phyloP scores from a whole-genome alignment of 2,797 vertebrate genomes.

The Diplodus sargus region DNA sequence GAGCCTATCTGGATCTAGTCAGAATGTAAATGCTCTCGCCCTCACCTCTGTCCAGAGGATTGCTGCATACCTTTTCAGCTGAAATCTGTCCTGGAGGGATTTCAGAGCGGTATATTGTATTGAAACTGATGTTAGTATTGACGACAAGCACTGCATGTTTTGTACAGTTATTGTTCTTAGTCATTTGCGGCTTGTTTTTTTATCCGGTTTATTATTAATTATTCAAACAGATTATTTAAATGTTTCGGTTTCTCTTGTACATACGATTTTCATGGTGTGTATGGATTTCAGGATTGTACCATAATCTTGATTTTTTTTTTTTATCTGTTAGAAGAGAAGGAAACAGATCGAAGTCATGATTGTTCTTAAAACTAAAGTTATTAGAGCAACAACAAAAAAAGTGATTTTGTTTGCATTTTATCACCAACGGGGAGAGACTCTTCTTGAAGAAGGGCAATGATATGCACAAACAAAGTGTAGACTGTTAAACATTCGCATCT shows the following conservation, averaged over 20 bases:
- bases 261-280: conserved; percentile 33
- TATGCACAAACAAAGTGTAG: conserved; percentile 69
- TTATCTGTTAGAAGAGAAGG: conserved; percentile 3
- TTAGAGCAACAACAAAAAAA: conserved; percentile 16
- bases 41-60: conserved; percentile 75
- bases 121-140: conserved; percentile 63
- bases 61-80: conserved; percentile 70
- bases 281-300: conserved; percentile 43
- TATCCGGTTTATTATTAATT: conserved; percentile 43
- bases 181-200: conserved; percentile 52
- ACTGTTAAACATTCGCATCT: conserved; percentile 76
- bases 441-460: conserved; percentile 55
- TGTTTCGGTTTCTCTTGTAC: conserved; percentile 45
- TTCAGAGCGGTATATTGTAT: conserved; percentile 53
- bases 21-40: conserved; percentile 76
- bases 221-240: conserved; percentile 45
- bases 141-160: conserved; percentile 76
- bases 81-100: conserved; percentile 47
- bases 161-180: conserved; percentile 72
- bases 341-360: neutral
- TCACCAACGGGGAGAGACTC: conserved; percentile 40
- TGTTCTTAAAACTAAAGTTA: conserved; percentile 21
- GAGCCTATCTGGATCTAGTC: conserved; percentile 60
- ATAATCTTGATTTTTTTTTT: conserved; percentile 27
- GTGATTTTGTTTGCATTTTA: conserved; percentile 22